Conservation (phyloP, 2,113 vertebrate genomes). For the Cyprinodon tularosa region DNA sequence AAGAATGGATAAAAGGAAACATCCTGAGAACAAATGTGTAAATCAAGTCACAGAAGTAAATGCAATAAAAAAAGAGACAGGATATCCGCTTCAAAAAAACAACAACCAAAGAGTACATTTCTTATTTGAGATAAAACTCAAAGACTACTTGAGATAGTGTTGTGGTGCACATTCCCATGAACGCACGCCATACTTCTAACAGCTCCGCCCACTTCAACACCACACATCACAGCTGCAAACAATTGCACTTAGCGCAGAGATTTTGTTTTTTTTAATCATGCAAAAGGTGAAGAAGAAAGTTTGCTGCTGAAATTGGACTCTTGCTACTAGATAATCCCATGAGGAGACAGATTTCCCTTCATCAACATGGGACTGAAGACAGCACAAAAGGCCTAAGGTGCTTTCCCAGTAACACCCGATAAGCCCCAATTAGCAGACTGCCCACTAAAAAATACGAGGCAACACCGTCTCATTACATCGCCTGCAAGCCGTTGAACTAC, state of each 20-base stretch:
- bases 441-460: conserved; percentile 41
- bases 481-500: conserved; percentile 50
- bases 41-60: conserved; percentile 18
- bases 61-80: conserved; percentile 34
- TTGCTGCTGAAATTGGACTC: conserved; percentile 54
- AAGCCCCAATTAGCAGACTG: conserved; percentile 76
- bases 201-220: not conserved
- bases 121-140: not conserved
- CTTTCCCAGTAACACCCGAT: conserved; percentile 75
- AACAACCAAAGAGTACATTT: not conserved
- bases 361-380: conserved; percentile 35
- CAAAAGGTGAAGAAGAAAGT: not conserved
- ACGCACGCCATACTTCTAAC: not conserved
- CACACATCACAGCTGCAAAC: not conserved
- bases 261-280: not conserved
- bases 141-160: not conserved
- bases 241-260: accelerated
- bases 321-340: conserved; percentile 32
- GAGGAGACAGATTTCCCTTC: conserved; percentile 13
- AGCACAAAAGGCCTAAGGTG: conserved; percentile 71
- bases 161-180: not conserved
- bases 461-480: conserved; percentile 30
- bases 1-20: conserved; percentile 17
- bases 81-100: conserved; percentile 28
- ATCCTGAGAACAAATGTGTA: not conserved